Percentiles rank a stretch among this genome's conserved stretches.
Conservation (phyloP, 2,888 invertebrate species). For the Rhaphigaster nebulosa region DNA sequence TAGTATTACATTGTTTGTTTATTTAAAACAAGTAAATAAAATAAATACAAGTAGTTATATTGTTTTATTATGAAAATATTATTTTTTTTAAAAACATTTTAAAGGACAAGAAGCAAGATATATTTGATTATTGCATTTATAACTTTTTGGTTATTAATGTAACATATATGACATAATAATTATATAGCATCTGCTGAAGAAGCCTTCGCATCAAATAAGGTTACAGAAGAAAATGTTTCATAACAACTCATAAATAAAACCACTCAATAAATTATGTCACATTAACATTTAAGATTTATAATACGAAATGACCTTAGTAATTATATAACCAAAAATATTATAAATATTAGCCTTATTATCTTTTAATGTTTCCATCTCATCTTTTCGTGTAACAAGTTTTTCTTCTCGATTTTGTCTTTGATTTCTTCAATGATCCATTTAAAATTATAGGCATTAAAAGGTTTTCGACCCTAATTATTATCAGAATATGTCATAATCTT, state of each 20-base stretch:
- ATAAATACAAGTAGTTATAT: background rate
- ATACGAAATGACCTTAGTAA: background rate
- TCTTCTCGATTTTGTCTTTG: too few relatives aligned
- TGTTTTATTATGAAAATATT: too few relatives aligned
- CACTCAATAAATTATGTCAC: background rate
- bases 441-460: too few relatives aligned
- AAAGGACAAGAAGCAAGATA: background rate
- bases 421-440: too few relatives aligned
- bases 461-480: too few relatives aligned
- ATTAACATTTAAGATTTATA: background rate
- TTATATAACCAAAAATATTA: background rate
- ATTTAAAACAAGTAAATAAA: background rate
- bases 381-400: too few relatives aligned
- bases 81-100: background rate
- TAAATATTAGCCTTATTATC: background rate
- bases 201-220: background rate
- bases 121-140: background rate
- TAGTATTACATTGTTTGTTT: too few relatives aligned
- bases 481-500: too few relatives aligned
- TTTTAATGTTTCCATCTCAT: too few relatives aligned
- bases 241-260: conserved; percentile 9
- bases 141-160: background rate
- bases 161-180: background rate
- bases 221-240: background rate
- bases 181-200: background rate